A percentile compares a stretch with the other conserved stretches of the same genome.
Conservation (phyloP, 2,888 invertebrate genomes). For the Bombyx huttoni region DNA sequence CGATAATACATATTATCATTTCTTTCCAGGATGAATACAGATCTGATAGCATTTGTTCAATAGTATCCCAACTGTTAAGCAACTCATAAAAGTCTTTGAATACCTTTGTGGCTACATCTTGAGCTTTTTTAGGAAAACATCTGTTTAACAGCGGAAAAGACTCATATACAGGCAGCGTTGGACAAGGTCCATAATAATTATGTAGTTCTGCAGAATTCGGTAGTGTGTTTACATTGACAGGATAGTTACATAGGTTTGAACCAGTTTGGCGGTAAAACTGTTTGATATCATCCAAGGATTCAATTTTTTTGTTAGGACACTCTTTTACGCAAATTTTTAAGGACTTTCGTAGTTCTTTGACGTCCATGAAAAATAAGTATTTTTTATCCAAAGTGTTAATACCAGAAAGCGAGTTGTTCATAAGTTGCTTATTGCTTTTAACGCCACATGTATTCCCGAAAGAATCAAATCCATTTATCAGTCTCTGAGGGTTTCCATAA, state of each 20-base stretch:
- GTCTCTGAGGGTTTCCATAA: constrained; percentile 87
- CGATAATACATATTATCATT: constrained; percentile 83
- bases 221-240: constrained; percentile 72
- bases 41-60: constrained; percentile 91
- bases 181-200: constrained; percentile 81
- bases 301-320: constrained; percentile 82
- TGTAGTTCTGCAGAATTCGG: constrained; percentile 44
- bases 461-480: constrained; percentile 93
- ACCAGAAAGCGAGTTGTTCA: constrained; percentile 83
- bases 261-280: constrained; percentile 81
- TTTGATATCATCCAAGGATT: constrained; percentile 76
- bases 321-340: constrained; percentile 91
- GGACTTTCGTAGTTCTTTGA: constrained; percentile 81
- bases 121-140: constrained; percentile 85
- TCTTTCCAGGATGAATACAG: constrained; percentile 90
- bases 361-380: constrained; percentile 87
- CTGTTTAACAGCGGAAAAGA: constrained; percentile 87
- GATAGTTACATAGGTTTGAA: constrained; percentile 84
- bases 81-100: constrained; percentile 82
- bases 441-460: constrained; percentile 96
- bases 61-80: constrained; percentile 89
- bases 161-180: constrained; percentile 82
- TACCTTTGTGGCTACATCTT: constrained; percentile 75
- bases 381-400: constrained; percentile 84
- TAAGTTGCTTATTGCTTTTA: constrained; percentile 81